phyloP scores from a whole-genome alignment of 2,888 invertebrate species.

The Nomada goodeniana region DNA sequence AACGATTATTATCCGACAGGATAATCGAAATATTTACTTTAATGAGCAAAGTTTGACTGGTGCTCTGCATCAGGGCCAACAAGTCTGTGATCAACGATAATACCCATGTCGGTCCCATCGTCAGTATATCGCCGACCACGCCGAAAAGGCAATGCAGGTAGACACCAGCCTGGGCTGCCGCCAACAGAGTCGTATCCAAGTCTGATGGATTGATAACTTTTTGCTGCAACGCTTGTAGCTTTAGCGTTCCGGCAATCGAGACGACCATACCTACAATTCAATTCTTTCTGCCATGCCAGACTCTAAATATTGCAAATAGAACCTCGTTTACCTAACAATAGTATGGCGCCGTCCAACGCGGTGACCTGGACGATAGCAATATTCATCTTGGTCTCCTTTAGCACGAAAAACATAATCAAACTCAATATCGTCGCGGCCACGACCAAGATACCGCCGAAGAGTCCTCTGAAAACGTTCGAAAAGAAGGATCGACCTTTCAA shows the following conservation, averaged over 20 bases:
- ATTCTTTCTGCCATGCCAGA: background rate
- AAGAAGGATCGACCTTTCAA: constrained; percentile 11
- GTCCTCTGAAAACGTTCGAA: constrained; percentile 85
- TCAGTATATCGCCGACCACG: constrained; percentile 89
- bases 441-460: constrained; percentile 90
- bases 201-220: constrained; percentile 82
- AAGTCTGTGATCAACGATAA: constrained; percentile 90
- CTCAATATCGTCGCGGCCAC: constrained; percentile 94
- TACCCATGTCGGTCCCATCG: constrained; percentile 85
- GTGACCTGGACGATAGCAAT: constrained; percentile 81
- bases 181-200: constrained; percentile 92
- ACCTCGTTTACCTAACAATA: constrained; percentile 72
- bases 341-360: constrained; percentile 78
- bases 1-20: background rate
- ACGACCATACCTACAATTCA: constrained; percentile 73
- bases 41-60: constrained; percentile 92
- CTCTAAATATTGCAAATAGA: background rate
- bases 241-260: constrained; percentile 75
- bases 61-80: constrained; percentile 91
- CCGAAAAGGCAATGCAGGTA: constrained; percentile 93
- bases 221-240: constrained; percentile 75
- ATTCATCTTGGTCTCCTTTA: constrained; percentile 86
- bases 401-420: constrained; percentile 94
- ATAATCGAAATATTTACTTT: constrained; percentile 70
- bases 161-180: constrained; percentile 95